These are phyloP conservation scores for Entomyzon cyanotis DNA, from an alignment of 2,113 vertebrate species.

Conservation along the genomic window DNA sequence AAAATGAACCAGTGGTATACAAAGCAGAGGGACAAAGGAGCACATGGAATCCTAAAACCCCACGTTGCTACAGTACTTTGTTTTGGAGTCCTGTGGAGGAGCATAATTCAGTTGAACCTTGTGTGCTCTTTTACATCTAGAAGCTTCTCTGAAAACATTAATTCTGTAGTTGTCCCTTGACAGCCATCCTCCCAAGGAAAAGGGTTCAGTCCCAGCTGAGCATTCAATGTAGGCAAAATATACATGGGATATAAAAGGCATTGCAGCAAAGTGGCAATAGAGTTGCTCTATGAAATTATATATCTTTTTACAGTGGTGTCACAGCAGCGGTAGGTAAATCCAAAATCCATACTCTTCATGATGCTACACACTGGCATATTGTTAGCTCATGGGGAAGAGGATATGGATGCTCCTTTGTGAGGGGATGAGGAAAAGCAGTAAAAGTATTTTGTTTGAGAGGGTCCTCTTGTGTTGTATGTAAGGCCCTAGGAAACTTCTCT, in stretches of 20 bases:
- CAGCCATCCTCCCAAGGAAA: background rate
- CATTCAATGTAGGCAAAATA: background rate
- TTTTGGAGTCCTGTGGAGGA: background rate
- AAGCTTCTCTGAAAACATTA: background rate
- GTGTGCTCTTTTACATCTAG: background rate
- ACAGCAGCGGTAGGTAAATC: background rate
- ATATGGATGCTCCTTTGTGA: rapidly evolving
- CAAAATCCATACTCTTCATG: background rate
- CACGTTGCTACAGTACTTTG: too few species aligned
- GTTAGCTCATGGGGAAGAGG: background rate
- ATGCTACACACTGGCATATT: background rate
- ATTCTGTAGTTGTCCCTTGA: background rate
- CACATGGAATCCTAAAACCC: too few species aligned
- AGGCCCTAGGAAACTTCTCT: background rate
- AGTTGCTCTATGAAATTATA: background rate
- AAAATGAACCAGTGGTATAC: too few species aligned
- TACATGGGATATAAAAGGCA: background rate
- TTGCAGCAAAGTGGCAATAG: background rate
- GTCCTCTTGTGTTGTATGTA: background rate
- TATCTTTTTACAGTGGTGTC: background rate
- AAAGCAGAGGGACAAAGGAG: too few species aligned
- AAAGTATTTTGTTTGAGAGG: background rate
- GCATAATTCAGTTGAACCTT: background rate
- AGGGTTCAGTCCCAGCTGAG: background rate
- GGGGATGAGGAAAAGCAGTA: background rate